Evolutionary conservation across 2,888 invertebrate species (phyloP), one percentile per base, ranked within the genome.

Genomic region (Amblyjoppa fuscipennis): DNA sequence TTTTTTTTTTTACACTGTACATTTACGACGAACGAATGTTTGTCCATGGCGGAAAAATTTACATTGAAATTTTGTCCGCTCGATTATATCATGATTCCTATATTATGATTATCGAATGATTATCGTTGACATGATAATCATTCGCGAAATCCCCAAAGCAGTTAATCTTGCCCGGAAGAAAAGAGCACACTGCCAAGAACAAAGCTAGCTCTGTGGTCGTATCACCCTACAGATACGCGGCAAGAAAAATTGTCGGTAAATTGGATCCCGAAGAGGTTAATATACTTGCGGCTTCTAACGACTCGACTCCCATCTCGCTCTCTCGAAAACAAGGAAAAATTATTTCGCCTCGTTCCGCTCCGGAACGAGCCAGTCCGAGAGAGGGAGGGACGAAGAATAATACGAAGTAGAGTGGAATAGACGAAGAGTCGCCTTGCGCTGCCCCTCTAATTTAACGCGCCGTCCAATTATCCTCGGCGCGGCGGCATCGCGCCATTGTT

Each of bases 361-460:
- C 73, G 59, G 56, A 31, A 73, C 73, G 56, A 56, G 70, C 28
- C 41, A 66, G 73, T 16, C 25, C n/a, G 41, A 20, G 66, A 53
- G n/a, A 41, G 45, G 56, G 66, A 38, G 25, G 31, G 31, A 41
- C 70, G 45, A 49, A 38, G 34, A n/a, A 41, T 38, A 51, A 70
- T 38, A 82, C 38, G 56, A 61, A 71, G 45, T 78, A 68, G 61
- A 20, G 49, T 59, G 75, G 78, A 70, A 70, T 82, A 88, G 86
- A 88, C 86, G 87, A 85, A 89, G 90, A 89, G 89, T 89, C 88
- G 78, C 87, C 88, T 70, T 81, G 86, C 86, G 87, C 90, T 88
- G 88, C 91, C 91, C 92, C 92, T 93, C 92, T 93, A 93, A 92
- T 93, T 92, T 93, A 88, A 91, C 90, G 90, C 90, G 91, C 92